These are phyloP conservation scores for Telmatochromis sp. DNA, from an alignment of 2,113 vertebrate species.

Conservation along the genomic window DNA sequence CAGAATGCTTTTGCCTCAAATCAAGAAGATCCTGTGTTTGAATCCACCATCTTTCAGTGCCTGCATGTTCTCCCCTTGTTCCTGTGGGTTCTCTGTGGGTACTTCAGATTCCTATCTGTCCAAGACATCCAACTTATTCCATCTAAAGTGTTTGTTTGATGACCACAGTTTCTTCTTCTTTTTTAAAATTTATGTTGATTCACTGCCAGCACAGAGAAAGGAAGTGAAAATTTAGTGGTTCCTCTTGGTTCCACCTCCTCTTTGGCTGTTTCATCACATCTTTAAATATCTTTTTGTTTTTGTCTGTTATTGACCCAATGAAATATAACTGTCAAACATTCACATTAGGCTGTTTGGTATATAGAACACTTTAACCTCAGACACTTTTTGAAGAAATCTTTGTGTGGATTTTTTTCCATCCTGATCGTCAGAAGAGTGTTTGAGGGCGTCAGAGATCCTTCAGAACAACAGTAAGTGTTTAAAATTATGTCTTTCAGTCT, in stretches of 20 bases:
- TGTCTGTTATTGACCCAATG: not conserved
- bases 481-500: fast-evolving
- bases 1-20: fast-evolving
- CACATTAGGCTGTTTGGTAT: not conserved
- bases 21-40: not conserved
- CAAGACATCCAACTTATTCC: no score
- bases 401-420: not conserved
- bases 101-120: no score
- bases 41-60: not conserved
- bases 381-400: not conserved
- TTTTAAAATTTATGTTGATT: fast-evolving
- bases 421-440: fast-evolving
- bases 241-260: not conserved
- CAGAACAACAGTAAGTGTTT: not conserved
- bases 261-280: not conserved
- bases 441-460: not conserved
- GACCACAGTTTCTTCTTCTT: not conserved
- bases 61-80: not conserved
- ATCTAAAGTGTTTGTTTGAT: not conserved
- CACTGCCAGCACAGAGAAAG: not conserved
- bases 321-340: not conserved
- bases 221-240: not conserved
- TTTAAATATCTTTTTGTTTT: not conserved
- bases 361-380: not conserved
- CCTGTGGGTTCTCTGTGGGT: no score